Percentiles rank a stretch among this genome's conserved stretches.
Evolutionary conservation across 2,888 invertebrate genomes (phyloP).

Genomic region (Lucinisca nassula): DNA sequence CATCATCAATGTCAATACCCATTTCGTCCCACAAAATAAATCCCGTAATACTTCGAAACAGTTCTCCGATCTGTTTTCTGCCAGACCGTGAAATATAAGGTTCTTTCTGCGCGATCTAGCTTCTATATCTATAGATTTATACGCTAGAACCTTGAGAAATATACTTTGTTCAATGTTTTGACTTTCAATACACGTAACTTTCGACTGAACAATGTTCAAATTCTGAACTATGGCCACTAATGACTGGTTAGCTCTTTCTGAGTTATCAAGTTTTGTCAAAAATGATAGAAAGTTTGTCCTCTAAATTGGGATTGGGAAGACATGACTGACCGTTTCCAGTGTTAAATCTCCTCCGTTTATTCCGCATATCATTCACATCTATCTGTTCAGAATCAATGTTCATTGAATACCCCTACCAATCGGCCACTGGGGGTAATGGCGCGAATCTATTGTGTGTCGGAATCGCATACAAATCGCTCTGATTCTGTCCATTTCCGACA

Average conservation of each 20-base stretch:
- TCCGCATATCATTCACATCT: not conserved
- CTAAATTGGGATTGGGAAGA: not conserved
- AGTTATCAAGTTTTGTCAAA: not conserved
- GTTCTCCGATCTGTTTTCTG: conserved; percentile 17
- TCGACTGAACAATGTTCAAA: not conserved
- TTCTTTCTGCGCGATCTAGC: conserved; percentile 37
- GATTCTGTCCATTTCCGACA: not conserved
- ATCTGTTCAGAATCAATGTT: not conserved
- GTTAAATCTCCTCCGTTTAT: not conserved
- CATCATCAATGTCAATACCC: conserved; percentile 1
- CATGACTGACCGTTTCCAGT: not conserved
- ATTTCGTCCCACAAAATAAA: conserved; percentile 1
- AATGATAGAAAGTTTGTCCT: not conserved
- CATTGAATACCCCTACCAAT: not conserved
- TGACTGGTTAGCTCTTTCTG: not conserved
- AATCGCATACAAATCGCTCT: not conserved
- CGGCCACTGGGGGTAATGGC: not conserved
- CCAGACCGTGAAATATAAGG: conserved; percentile 12
- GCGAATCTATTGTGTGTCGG: conserved; percentile 7
- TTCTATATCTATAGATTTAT: too few species aligned
- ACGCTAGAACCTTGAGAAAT: conserved; percentile 6
- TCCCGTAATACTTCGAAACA: not conserved
- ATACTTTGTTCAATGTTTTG: conserved; percentile 14
- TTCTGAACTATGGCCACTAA: not conserved
- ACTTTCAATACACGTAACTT: conserved; percentile 3